phyloP scores from a whole-genome alignment of 1,140 invertebrate genomes.

The Coptotermes formosanus region DNA sequence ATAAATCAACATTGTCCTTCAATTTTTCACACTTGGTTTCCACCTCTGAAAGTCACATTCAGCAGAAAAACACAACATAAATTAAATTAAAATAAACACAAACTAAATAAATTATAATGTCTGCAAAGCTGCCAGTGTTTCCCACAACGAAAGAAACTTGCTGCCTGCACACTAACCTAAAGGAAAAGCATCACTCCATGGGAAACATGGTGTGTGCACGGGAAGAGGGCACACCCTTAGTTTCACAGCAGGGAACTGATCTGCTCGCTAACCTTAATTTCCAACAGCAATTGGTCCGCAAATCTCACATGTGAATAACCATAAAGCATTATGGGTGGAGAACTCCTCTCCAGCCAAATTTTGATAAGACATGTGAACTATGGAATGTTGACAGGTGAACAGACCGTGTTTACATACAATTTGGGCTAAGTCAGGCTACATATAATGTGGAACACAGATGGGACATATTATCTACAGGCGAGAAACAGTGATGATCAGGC shows the following conservation, averaged over 20 bases:
- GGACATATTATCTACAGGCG: slow-evolving; percentile 18
- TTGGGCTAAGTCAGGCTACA: slow-evolving; percentile 64
- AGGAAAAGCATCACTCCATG: not conserved
- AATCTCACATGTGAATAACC: slow-evolving; percentile 34
- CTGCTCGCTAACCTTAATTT: slow-evolving; percentile 10
- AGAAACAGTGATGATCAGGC: slow-evolving; percentile 20
- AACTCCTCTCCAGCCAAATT: slow-evolving; percentile 3
- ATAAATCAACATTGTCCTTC: not conserved
- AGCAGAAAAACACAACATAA: slow-evolving; percentile 16
- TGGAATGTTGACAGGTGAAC: slow-evolving; percentile 32
- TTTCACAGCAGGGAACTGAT: slow-evolving; percentile 30
- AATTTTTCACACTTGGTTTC: not conserved
- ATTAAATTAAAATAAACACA: not conserved
- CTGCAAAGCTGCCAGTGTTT: not conserved
- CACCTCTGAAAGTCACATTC: slow-evolving; percentile 11
- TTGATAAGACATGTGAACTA: slow-evolving; percentile 32
- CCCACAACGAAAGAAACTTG: not conserved
- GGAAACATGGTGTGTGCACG: not conserved
- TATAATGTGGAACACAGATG: slow-evolving; percentile 10
- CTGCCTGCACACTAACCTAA: slow-evolving; percentile 9
- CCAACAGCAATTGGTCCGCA: slow-evolving; percentile 33
- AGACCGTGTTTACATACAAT: slow-evolving; percentile 3
- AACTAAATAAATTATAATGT: slow-evolving; percentile 5
- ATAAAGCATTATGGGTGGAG: slow-evolving; percentile 25
- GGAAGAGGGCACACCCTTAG: slow-evolving; percentile 27